Base-by-base conservation (phyloP, 2,113 vertebrate genomes). In the Sylvietta virens region DNA sequence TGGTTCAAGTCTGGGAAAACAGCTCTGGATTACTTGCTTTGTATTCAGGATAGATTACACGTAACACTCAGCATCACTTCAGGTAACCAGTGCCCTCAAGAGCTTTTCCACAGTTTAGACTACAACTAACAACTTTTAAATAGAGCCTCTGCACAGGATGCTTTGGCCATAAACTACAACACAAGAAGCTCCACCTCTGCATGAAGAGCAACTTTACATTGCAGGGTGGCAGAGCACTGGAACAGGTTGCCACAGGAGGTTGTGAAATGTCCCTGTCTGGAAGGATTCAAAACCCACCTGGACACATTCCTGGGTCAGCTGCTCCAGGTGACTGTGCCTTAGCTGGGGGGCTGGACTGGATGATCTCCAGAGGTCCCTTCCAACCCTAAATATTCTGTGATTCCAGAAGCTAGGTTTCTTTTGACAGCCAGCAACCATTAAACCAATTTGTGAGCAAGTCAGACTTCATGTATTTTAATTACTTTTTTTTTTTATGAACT, bases 221-320 rank as follows among this genome's bases (percentile, higher is more conserved):
- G 0, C 53, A 77, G 42, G 18, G 22, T 28, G 31, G 56, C 27
- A 70, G 71, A 42, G 71, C 56, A 48, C 40, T 48, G 62, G 26
- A 62, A 77, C 2, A 6, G 22, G 35, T 11, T 48, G 51, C 50
- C n/a, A n/a, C 3, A 3, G 48, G 8, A 48, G 27, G 22, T 8
- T 0, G 0, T 11, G 27, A 23, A 70, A 31, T 4, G 7, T 42
- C 47, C 56, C 8, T 44, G 7, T 28, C 35, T 62, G 35, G 27
- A 56, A 31, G 27, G 42, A 70, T 28, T 56, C 35, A 18, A 56
- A 44, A 42, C 35, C 35, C 35, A 77, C 56, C 56, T 20, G 35
- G 35, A 24, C 18, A 48, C 40, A 10, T 37, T 62, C 35, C 42
- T 42, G 56, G 28, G 27, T 20, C 87, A 70, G 48, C 48, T 33